phyloP scores from a whole-genome alignment of 2,888 invertebrate species.

The Gymnoscelis rufifasciata region DNA sequence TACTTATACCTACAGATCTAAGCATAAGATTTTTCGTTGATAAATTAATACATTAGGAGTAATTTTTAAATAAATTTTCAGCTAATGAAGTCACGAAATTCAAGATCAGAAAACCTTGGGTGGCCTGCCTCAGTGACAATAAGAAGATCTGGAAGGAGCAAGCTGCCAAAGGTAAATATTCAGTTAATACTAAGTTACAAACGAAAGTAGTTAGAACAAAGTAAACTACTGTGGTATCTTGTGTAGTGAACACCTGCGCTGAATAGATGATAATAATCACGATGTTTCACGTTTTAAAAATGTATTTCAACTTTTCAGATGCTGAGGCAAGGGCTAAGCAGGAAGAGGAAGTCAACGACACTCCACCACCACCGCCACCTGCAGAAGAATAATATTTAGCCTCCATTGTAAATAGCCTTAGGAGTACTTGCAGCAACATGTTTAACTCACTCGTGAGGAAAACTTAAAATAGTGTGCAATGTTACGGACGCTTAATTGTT shows the following conservation, averaged over 20 bases:
- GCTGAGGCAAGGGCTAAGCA: conserved; percentile 77
- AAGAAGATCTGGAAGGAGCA: conserved; percentile 91
- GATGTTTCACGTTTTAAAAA: no score
- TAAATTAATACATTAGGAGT: no score
- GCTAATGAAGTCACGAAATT: conserved; percentile 68
- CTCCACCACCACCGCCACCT: conserved; percentile 48
- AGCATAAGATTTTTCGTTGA: no score
- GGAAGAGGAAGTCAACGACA: conserved; percentile 59
- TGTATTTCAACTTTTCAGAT: no score
- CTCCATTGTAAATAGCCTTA: conserved; percentile 74
- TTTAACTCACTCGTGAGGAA: conserved; percentile 62
- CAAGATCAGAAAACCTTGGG: conserved; percentile 89
- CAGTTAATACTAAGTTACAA: no score
- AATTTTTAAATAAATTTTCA: conserved; percentile 45
- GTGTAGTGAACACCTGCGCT: no score
- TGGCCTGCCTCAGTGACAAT: conserved; percentile 86
- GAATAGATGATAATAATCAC: no score
- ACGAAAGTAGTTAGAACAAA: no score
- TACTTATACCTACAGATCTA: no score
- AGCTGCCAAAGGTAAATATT: conserved; percentile 82
- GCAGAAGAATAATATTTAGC: conserved; percentile 78
- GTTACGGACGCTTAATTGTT: conserved; percentile 38
- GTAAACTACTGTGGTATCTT: no score
- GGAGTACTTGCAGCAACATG: conserved; percentile 65
- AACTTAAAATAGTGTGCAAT: conserved; percentile 44